Evolutionary conservation across 2,888 invertebrate species (phyloP), one percentile per base, ranked within the genome.

Genomic region (Cantharis lateralis): DNA sequence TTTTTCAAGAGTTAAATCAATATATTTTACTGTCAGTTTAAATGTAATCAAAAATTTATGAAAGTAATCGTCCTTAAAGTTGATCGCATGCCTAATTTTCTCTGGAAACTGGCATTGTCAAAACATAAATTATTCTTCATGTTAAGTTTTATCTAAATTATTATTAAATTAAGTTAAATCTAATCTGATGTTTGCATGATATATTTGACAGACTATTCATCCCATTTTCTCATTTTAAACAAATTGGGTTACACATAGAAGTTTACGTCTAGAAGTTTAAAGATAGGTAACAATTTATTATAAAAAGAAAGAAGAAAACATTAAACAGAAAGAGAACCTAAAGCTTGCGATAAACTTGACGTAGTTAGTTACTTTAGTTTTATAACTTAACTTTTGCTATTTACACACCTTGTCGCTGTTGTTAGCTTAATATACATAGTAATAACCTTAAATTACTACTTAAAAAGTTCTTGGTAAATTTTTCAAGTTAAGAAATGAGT

Each of bases 321-420:
- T 48, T 48, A 48, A 48, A 48, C 48, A 48, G 48, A 48, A 66
- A 66, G 64, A 76, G 70, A 68, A 72, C 66, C 64, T 66, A 68
- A 64, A 72, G 66, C 72, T 70, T 64, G 61, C 72, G 72, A 72
- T 76, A 76, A 76, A 76, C 69, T 70, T 70, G 64, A 62, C 68
- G 72, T 32, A 73, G 63, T 66, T 66, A 66, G 20, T 66, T 48
- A 48, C 48, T 66, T 61, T 70, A 64, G 70, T 76, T 76, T 76
- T 73, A 76, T 63, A 76, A 62, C 72, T 76, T 24, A 72, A 76
- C 72, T 76, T 76, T 76, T 73, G 70, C 69, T 76, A 70, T 76
- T 76, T 76, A 70, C 62, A 73, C 72, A 72, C 70, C 63, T 72
- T 72, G 32, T 64, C 76, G 69, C 72, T 68, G 72, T 70, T 76